Percentiles rank a stretch among this genome's conserved stretches.
phyloP scores from a whole-genome alignment of 1,140 invertebrate genomes.

The Lucilia sericata region DNA sequence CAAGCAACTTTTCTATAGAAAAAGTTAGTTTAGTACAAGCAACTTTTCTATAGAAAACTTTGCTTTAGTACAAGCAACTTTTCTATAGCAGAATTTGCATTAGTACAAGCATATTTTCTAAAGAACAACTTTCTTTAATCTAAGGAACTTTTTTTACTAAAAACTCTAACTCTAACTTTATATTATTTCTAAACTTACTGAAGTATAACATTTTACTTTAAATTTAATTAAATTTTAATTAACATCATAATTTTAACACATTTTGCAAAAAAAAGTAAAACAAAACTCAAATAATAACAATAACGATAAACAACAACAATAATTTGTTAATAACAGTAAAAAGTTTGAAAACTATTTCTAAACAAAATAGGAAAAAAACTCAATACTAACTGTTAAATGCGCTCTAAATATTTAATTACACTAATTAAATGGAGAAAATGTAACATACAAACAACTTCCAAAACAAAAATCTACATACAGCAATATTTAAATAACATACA shows the following conservation, averaged over 20 bases:
- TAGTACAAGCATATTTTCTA: no score
- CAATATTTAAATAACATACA: background rate
- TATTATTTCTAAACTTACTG: background rate
- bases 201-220: background rate
- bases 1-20: no score
- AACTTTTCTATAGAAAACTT: no score
- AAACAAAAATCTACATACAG: background rate
- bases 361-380: background rate
- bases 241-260: constrained; percentile 13
- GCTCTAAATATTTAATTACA: constrained; percentile 68
- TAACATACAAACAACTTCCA: constrained; percentile 53
- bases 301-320: background rate
- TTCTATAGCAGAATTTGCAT: no score
- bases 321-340: background rate
- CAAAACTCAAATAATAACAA: background rate
- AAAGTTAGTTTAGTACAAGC: no score
- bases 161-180: no score
- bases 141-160: no score
- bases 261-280: background rate
- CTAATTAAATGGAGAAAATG: constrained; percentile 66
- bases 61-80: no score
- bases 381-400: constrained; percentile 50
- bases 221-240: constrained; percentile 23
- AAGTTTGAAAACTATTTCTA: background rate
- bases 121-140: no score